Base-by-base conservation (phyloP, 92 coral and sea anemone genomes). In the Phenganax marumi region DNA sequence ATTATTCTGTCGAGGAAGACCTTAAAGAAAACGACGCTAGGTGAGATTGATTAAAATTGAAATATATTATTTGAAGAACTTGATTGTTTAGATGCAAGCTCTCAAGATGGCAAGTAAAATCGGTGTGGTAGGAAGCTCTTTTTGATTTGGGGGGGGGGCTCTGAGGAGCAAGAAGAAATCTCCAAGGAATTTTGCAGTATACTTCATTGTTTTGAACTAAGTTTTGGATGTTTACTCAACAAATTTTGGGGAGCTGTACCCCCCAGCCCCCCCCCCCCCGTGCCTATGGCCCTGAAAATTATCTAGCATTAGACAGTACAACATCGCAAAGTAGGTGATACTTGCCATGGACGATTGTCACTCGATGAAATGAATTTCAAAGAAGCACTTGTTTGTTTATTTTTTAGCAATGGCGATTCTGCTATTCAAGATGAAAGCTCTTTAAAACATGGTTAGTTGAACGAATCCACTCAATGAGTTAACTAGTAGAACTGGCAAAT, bases 1-100 rank as follows among this genome's bases (percentile, higher is more conserved):
- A 95, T 84, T 95, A 95, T 49, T 95, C 98, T 24, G 98, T 95
- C 3, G 98, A 95, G 69, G 98, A 92, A 71, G 98, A 95, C 73
- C 70, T 95, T 53, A 70, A 91, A 73, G 92, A 95, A 83, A 89
- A 84, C 23, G 91, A 92, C 66, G 88, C 19, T 21, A 78, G 60
- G 83, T 78, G 13, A 62, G 78, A 24, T 25, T 25, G 8, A n/a
- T n/a, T n/a, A 12, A n/a, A 70, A 47, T 48, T 9, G 8, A 3
- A 23, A 33, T 70, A 13, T 7, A 61, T 16, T 61, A 26, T 16
- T 13, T 58, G 8, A 13, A 5, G n/a, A 16, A 8, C 22, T 52
- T 73, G 57, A 33, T 73, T 54, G 33, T 13, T 50, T 64, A 18
- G 50, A 0, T 3, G 66, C 10, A n/a, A n/a, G n/a, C n/a, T n/a